Conservation (phyloP, 2,113 vertebrate species). For the Zosterops lateralis region DNA sequence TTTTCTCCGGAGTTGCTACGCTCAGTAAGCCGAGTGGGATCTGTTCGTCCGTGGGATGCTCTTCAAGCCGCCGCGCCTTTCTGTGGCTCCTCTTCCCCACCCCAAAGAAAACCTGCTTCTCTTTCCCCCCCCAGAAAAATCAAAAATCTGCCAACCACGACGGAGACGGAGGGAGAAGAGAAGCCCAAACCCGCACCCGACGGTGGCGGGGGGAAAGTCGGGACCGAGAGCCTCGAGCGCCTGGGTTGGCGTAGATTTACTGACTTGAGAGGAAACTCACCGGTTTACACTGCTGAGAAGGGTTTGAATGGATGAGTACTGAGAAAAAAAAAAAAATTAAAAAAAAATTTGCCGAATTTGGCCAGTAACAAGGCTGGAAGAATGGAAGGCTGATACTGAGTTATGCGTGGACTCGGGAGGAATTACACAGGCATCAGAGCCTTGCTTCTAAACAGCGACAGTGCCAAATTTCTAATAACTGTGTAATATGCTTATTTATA, state of each 20-base stretch:
- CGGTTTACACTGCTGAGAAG: not conserved
- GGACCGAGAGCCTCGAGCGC: not conserved
- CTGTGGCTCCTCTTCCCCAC: not conserved
- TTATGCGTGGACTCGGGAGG: not conserved
- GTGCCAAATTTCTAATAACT: conserved; percentile 54
- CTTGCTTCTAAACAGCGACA: conserved; percentile 23
- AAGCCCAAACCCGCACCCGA: not conserved
- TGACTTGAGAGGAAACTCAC: conserved; percentile 25
- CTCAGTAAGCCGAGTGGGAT: not conserved
- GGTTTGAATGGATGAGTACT: conserved; percentile 3
- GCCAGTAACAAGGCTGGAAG: not conserved
- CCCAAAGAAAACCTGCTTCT: not conserved
- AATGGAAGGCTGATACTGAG: not conserved
- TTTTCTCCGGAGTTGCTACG: not conserved
- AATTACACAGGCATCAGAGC: not conserved
- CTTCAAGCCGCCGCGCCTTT: not conserved
- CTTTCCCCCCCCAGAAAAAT: not conserved
- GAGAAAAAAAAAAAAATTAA: not conserved
- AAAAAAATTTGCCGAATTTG: conserved; percentile 5
- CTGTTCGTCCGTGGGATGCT: not conserved
- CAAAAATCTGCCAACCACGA: not conserved
- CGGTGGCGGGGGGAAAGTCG: not conserved
- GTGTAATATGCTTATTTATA: conserved; percentile 64
- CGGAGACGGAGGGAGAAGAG: not conserved
- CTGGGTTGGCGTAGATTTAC: not conserved